Evolutionary conservation across 1,140 invertebrate genomes (phyloP), one percentile per base, ranked within the genome.

Genomic region (Brachionus paranguensis): DNA sequence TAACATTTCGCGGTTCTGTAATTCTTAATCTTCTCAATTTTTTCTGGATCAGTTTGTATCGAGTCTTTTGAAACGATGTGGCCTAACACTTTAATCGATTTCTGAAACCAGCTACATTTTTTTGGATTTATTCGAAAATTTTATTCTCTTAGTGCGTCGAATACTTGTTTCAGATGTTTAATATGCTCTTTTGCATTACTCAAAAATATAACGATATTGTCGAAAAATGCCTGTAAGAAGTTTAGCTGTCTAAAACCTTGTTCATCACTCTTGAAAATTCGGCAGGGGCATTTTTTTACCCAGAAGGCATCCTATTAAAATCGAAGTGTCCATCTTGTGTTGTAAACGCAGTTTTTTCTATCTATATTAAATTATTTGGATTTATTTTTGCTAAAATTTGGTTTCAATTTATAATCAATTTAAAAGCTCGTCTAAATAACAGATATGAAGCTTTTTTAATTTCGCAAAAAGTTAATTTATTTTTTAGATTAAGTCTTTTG

Each of bases 221-320:
- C 43, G 43, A 45, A 45, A 45, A 1, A 45, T 1, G 2, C 7
- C 43, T 45, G 43, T 45, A 45, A 1, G 43, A 45, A 45, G 43
- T 45, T 45, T 45, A 45, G 2, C 1, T 45, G 43, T 45, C 43
- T 45, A 45, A 45, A 45, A 45, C 43, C 43, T 45, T 45, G 2
- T 45, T 45, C 43, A 45, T 45, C 0, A 45, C 7, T 45, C 43
- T 45, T 45, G 43, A 74, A 68, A 85, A 86, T 11, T 79, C 84
- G 1, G 84, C 85, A 6, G 83, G 78, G 11, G 81, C 84, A 81
- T 85, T 85, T 17, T 53, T 65, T 11, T 85, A 50, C n/a, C 85
- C 85, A 17, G 74, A 85, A 11, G 84, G 85, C 70, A 85, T 60
- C 3, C n/a, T 33, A 2, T 0, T 78, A 78, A 78, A 78, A 1